Conservation (phyloP, 2,888 invertebrate genomes). For the Drosophila tripunctata region DNA sequence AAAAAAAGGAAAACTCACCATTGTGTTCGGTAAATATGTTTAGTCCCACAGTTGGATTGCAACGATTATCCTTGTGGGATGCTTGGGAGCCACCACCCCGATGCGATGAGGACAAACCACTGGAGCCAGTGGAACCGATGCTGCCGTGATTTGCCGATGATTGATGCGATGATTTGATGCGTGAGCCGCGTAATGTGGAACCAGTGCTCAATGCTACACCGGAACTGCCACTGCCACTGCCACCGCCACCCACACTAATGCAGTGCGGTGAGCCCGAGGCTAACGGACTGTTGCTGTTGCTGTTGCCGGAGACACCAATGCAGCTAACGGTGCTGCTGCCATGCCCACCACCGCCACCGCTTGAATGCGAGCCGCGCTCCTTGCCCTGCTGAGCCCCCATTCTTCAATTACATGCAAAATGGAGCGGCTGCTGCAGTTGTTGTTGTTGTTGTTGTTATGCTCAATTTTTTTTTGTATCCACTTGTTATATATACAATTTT, state of each 20-base stretch:
- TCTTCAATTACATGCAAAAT: slow-evolving; percentile 53
- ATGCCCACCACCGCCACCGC: slow-evolving; percentile 69
- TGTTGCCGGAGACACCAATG: slow-evolving; percentile 86
- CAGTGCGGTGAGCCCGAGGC: slow-evolving; percentile 78
- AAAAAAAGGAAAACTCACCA: slow-evolving; percentile 88
- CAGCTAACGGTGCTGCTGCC: slow-evolving; percentile 81
- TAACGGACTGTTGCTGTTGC: slow-evolving; percentile 81
- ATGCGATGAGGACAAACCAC: slow-evolving; percentile 64
- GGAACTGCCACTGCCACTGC: too few relatives aligned
- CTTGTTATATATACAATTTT: slow-evolving; percentile 48
- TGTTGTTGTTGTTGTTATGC: slow-evolving; percentile 12
- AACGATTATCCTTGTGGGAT: slow-evolving; percentile 88
- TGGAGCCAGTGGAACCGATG: slow-evolving; percentile 83
- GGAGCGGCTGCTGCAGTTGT: slow-evolving; percentile 15
- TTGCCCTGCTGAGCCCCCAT: slow-evolving; percentile 98
- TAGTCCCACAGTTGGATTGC: slow-evolving; percentile 87
- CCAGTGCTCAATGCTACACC: slow-evolving; percentile 81
- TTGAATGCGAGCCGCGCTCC: slow-evolving; percentile 88
- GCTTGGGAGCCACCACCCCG: slow-evolving; percentile 47
- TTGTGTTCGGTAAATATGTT: slow-evolving; percentile 98
- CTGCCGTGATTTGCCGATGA: slow-evolving; percentile 61
- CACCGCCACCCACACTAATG: slow-evolving; percentile 82
- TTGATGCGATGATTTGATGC: slow-evolving; percentile 86
- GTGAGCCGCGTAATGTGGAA: slow-evolving; percentile 89
- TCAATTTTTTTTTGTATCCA: slow-evolving; percentile 25